phyloP scores from a whole-genome alignment of 2,797 vertebrate species.

The Propithecus perrieri region DNA sequence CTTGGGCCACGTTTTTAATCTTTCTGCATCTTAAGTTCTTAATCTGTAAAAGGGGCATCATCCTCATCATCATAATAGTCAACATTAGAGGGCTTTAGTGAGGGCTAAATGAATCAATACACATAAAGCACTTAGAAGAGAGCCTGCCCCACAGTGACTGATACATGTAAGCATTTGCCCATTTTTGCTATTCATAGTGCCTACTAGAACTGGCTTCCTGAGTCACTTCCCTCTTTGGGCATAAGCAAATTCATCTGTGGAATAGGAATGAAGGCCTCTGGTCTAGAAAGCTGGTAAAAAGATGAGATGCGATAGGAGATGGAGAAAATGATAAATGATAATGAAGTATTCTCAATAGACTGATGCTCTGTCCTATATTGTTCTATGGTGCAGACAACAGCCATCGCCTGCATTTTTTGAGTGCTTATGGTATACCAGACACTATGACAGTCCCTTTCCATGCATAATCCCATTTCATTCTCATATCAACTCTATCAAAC shows the following conservation, averaged over 20 bases:
- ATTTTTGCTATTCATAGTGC: background rate
- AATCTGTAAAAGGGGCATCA: background rate
- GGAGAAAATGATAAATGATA: background rate
- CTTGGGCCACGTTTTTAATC: background rate
- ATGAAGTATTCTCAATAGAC: background rate
- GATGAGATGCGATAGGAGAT: background rate
- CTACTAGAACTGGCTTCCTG: background rate
- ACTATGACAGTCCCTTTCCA: background rate
- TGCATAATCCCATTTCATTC: background rate
- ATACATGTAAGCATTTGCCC: background rate
- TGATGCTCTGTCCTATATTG: background rate
- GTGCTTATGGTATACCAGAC: background rate
- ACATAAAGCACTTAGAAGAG: background rate
- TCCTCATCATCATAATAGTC: background rate
- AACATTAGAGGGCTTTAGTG: background rate
- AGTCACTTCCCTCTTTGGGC: background rate
- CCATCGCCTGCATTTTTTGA: background rate
- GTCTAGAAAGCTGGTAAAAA: background rate
- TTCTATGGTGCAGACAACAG: background rate
- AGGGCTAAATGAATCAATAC: background rate
- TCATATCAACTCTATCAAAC: background rate
- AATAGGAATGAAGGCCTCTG: background rate
- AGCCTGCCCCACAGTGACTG: background rate
- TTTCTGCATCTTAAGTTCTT: background rate
- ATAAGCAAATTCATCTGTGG: background rate